These are phyloP conservation scores for Eurypyga helias DNA, from an alignment of 2,113 vertebrate species.

Conservation along the genomic window DNA sequence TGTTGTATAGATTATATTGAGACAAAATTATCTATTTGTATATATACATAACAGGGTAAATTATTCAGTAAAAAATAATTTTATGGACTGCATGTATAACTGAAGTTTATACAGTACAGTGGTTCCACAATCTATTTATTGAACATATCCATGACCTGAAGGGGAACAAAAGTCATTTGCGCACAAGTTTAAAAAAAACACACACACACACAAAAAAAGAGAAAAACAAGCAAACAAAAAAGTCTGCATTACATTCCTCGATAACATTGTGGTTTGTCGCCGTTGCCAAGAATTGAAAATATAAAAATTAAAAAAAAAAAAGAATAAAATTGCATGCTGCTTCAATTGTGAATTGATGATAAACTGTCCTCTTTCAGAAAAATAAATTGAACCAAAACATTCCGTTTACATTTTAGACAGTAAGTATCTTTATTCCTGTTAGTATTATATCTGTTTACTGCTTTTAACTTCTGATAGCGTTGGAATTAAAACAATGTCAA, in stretches of 20 bases:
- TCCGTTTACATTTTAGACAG: conserved; percentile 98
- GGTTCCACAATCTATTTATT: conserved; percentile 99
- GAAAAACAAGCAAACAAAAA: conserved; percentile 62
- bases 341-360: conserved; percentile 98
- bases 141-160: conserved; percentile 99
- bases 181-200: conserved; percentile 85
- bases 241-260: conserved; percentile 94
- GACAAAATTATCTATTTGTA: conserved; percentile 99
- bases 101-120: conserved; percentile 99
- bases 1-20: conserved; percentile 99
- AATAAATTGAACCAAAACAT: conserved; percentile 95
- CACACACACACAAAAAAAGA: neutral
- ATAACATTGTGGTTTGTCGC: conserved; percentile 98
- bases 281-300: conserved; percentile 98
- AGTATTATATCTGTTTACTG: conserved; percentile 98
- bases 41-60: conserved; percentile 99
- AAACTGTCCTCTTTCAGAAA: conserved; percentile 94
- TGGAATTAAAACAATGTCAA: conserved; percentile 99
- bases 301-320: conserved; percentile 85
- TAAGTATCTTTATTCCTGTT: conserved; percentile 93
- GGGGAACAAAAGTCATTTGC: conserved; percentile 95
- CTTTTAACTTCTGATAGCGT: conserved; percentile 98
- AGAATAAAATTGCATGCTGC: conserved; percentile 97
- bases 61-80: conserved; percentile 99
- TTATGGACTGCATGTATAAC: conserved; percentile 99